A percentile compares a stretch with the other conserved stretches of the same genome.
Evolutionary conservation across 1,140 invertebrate genomes (phyloP).

Genomic region (Nixonia krombeini): DNA sequence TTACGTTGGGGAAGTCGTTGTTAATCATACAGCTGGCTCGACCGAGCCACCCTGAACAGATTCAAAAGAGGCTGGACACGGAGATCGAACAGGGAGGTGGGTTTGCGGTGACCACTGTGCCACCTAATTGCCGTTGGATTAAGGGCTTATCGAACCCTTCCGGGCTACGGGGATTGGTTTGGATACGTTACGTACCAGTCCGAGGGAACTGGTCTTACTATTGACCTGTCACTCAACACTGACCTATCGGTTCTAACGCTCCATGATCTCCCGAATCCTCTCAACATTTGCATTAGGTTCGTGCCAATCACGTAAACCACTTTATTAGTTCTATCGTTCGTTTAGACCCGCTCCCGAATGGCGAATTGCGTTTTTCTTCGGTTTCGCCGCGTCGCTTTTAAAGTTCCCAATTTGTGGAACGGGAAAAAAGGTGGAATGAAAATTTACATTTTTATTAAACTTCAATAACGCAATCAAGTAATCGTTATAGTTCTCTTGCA

Average conservation of each 20-base stretch:
- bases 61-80: constrained; percentile 10
- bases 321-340: constrained; percentile 5
- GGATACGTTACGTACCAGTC: constrained; percentile 21
- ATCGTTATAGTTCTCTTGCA: too few relatives aligned
- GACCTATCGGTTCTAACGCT: constrained; percentile 25
- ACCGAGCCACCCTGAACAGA: constrained; percentile 1
- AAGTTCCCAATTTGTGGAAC: too few relatives aligned
- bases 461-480: too few relatives aligned
- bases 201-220: constrained; percentile 17
- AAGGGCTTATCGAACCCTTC: constrained; percentile 53
- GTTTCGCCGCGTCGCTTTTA: too few relatives aligned
- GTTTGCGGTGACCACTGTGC: constrained; percentile 31
- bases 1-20: background rate
- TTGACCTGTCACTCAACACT: constrained; percentile 40
- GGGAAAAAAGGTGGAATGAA: too few relatives aligned
- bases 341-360: background rate
- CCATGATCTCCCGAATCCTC: constrained; percentile 9
- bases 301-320: constrained; percentile 23
- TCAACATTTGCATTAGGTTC: constrained; percentile 37
- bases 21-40: constrained; percentile 43
- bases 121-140: constrained; percentile 55
- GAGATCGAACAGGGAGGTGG: constrained; percentile 10
- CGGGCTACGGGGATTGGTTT: constrained; percentile 16
- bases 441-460: too few relatives aligned
- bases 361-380: background rate